Evolutionary conservation across 2,888 invertebrate genomes (phyloP).

Genomic region (Athalia rosae): DNA sequence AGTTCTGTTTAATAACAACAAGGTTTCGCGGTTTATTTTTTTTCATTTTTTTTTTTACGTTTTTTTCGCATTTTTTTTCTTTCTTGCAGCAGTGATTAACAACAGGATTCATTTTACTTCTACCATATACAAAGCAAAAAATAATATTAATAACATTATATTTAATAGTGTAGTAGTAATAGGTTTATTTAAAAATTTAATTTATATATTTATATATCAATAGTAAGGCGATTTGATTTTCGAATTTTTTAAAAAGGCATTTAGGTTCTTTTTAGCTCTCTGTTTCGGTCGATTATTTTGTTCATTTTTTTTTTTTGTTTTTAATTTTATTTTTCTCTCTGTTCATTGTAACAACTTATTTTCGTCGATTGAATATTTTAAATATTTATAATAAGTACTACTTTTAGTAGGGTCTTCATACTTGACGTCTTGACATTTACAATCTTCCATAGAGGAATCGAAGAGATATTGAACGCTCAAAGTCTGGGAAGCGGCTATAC

Average conservation of each 20-base stretch:
- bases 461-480: conserved; percentile 49
- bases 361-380: conserved; percentile 10
- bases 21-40: conserved; percentile 7
- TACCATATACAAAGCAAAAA: conserved; percentile 64
- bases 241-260: conserved; percentile 56
- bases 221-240: conserved; percentile 60
- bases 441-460: conserved; percentile 14
- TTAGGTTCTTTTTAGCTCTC: conserved; percentile 44
- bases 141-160: conserved; percentile 62
- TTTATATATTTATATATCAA: conserved; percentile 27
- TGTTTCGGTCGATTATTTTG: conserved; percentile 17
- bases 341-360: conserved; percentile 21
- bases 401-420: background rate
- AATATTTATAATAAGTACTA: conserved; percentile 14
- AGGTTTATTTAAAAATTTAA: background rate
- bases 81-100: conserved; percentile 6
- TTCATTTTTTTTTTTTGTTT: conserved; percentile 11
- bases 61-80: background rate
- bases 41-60: conserved; percentile 13
- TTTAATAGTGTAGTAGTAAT: conserved; percentile 46
- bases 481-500: conserved; percentile 33
- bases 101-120: conserved; percentile 33
- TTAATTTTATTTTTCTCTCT: conserved; percentile 37
- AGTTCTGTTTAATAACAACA: conserved; percentile 44
- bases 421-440: conserved; percentile 11